Base-by-base conservation (phyloP, 2,888 invertebrate genomes). In the Leucania comma region DNA sequence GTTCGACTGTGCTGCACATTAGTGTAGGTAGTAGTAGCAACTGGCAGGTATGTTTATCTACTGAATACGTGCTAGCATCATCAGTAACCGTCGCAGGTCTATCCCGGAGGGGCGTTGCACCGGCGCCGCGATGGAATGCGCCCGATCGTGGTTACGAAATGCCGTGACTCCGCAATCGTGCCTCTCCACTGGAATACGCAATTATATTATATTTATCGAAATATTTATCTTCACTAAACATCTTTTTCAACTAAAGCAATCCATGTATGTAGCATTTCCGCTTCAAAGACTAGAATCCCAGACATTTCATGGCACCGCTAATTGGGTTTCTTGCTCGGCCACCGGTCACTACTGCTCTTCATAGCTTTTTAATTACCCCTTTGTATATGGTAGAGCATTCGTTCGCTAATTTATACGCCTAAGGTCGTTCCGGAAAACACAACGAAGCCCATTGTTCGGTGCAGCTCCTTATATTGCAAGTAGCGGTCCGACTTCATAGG, bases 81-180 rank as follows among this genome's bases (percentile, higher is more conserved):
- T 93, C 90, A 91, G 90, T 90, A 92, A 86, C 86, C 91, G 85
- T 87, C 84, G 87, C 91, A 91, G 91, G 90, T 91, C 92, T 91
- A 89, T 92, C 88, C 89, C 89, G 85, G 82, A 87, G 90, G 95
- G 94, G 91, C 95, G 91, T 93, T 95, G 95, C 93, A 93, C 94
- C 83, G 90, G 76, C 85, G 88, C 85, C 88, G 89, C 92, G 86
- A 87, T 90, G 95, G 96, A 95, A 96, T 95, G 95, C 84, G 91
- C 91, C 92, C 92, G 94, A 92, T 92, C 92, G 93, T 90, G 90
- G 93, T 95, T 95, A 93, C 95, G 94, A 95, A 95, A 96, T 92
- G 87, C 91, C 92, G 89, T 92, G 93, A 91, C 93, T 93, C 88
- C 84, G 87, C 92, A 90, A 93, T 90, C 90, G 88, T 88, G 89